Percentiles rank a stretch among this genome's conserved stretches.
These are phyloP conservation scores for Kuschelorhynchus macadamiae DNA, from an alignment of 2,888 invertebrate species.

Conservation along the genomic window DNA sequence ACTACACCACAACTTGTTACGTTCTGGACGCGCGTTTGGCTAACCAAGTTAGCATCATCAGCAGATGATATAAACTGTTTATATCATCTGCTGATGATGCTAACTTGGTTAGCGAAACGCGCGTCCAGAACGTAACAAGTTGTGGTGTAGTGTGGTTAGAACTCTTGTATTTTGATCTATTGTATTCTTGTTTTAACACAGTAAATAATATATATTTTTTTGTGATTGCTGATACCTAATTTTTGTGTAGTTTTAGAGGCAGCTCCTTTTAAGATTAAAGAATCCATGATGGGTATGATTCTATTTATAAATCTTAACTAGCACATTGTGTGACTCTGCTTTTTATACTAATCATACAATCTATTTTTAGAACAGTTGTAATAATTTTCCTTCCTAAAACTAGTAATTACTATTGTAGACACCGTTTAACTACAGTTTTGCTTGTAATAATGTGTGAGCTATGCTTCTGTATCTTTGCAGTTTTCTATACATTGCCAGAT, in stretches of 20 bases:
- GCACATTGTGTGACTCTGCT: constrained; percentile 41
- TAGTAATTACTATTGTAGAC: background rate
- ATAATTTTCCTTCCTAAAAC: background rate
- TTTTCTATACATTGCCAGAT: background rate
- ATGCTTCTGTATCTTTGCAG: constrained; percentile 2
- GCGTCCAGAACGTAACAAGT: too few species aligned
- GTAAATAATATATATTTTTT: too few species aligned
- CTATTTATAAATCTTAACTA: constrained; percentile 16
- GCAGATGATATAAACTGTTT: too few species aligned
- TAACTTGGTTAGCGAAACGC: too few species aligned
- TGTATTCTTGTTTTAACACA: too few species aligned
- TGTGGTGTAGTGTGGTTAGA: too few species aligned
- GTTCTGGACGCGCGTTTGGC: too few species aligned
- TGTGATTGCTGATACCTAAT: constrained; percentile 34
- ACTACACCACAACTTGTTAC: too few species aligned
- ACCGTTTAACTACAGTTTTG: background rate
- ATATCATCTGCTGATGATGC: too few species aligned
- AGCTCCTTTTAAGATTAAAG: constrained; percentile 51
- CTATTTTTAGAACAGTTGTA: constrained; percentile 3
- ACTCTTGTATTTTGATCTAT: too few species aligned
- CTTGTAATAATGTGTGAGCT: background rate
- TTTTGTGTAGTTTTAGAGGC: constrained; percentile 50
- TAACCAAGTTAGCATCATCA: too few species aligned
- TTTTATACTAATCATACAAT: constrained; percentile 33
- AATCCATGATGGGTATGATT: constrained; percentile 51